These are phyloP conservation scores for Pristionchus maxplancki DNA, from an alignment of 2,888 invertebrate genomes.

Conservation along the genomic window DNA sequence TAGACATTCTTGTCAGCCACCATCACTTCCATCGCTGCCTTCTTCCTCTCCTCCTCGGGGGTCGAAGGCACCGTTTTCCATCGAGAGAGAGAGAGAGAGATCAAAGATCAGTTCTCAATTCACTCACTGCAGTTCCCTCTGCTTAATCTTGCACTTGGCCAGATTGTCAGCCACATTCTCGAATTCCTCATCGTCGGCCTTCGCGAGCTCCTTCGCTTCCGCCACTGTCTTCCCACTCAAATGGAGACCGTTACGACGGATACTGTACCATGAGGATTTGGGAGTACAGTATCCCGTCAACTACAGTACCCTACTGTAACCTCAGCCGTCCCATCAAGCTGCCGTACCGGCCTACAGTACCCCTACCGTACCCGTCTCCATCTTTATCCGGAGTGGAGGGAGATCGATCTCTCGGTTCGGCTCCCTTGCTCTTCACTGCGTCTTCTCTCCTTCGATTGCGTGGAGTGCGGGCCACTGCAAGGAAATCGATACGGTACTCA, in stretches of 20 bases:
- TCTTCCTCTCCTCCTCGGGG: not conserved
- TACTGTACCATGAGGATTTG: not conserved
- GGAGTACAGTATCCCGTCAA: too few species aligned
- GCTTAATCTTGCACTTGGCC: constrained; percentile 15
- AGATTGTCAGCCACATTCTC: constrained; percentile 19
- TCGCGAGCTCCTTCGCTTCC: constrained; percentile 15
- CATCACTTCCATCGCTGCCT: not conserved
- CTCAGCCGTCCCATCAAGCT: too few species aligned
- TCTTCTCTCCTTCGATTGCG: not conserved
- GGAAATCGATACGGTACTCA: not conserved
- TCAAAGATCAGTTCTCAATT: not conserved
- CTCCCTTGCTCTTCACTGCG: not conserved
- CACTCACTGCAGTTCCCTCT: constrained; percentile 25
- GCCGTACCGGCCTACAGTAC: too few species aligned
- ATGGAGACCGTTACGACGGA: not conserved
- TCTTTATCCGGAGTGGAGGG: constrained; percentile 6
- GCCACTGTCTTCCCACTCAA: not conserved
- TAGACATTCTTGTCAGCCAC: not conserved
- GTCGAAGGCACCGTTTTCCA: not conserved
- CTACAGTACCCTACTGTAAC: too few species aligned
- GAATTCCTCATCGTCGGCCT: constrained; percentile 22
- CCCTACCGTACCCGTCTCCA: not conserved
- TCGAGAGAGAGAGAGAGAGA: not conserved
- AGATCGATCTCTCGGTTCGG: not conserved
- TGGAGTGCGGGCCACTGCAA: not conserved